Percentiles rank a stretch among this genome's conserved stretches.
phyloP scores from a whole-genome alignment of 2,888 invertebrate genomes.

The Congeria kusceri region DNA sequence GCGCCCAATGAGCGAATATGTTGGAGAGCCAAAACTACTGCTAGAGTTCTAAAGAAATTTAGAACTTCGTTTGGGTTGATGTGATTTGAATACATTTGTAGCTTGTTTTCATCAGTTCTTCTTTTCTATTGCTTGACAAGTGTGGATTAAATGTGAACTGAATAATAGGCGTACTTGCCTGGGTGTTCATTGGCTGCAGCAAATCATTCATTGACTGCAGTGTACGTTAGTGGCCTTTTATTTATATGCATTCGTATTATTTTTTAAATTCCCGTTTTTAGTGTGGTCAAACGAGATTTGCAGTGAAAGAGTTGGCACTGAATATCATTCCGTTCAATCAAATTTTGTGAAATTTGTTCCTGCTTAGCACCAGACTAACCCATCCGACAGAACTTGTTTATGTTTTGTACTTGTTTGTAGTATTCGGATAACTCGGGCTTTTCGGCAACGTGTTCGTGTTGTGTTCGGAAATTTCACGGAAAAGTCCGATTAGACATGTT shows the following conservation, averaged over 20 bases:
- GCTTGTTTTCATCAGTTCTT: conserved; percentile 50
- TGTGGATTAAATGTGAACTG: conserved; percentile 47
- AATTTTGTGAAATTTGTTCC: conserved; percentile 66
- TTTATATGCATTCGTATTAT: conserved; percentile 61
- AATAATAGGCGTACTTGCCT: conserved; percentile 28
- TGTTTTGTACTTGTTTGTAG: no score
- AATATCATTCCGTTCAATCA: conserved; percentile 60
- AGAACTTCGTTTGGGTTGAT: conserved; percentile 60
- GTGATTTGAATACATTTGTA: conserved; percentile 50
- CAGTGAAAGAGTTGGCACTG: conserved; percentile 57
- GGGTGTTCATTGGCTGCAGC: conserved; percentile 40
- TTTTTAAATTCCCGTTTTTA: conserved; percentile 65
- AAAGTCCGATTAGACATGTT: conserved; percentile 9
- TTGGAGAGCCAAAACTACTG: conserved; percentile 40
- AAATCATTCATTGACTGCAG: conserved; percentile 37
- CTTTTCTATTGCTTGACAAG: conserved; percentile 53
- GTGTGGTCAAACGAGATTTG: conserved; percentile 58
- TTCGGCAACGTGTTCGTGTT: conserved; percentile 28
- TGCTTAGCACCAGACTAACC: conserved; percentile 63
- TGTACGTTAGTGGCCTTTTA: conserved; percentile 61
- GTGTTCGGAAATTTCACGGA: conserved; percentile 37
- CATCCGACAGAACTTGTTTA: conserved; percentile 17
- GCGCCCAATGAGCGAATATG: conserved; percentile 41
- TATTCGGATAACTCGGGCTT: conserved; percentile 27
- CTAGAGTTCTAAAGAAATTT: conserved; percentile 57